These are phyloP conservation scores for Toxotes lorentzi DNA, from an alignment of 2,797 vertebrate species.

Conservation along the genomic window DNA sequence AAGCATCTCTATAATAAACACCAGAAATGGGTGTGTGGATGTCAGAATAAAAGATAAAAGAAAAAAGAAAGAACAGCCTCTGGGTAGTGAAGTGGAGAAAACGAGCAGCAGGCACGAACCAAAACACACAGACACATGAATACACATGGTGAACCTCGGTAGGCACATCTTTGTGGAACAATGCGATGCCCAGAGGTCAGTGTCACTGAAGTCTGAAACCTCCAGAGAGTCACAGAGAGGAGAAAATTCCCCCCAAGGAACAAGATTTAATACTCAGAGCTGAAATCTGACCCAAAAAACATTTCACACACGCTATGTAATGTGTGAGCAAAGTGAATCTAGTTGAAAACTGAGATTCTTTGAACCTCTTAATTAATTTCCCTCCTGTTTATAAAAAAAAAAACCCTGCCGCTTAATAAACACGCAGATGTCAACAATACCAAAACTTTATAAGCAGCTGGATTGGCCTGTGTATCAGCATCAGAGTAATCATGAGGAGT, in stretches of 20 bases:
- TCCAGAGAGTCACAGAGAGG: constrained; percentile 6
- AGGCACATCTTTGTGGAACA: constrained; percentile 16
- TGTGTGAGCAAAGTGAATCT: neutral
- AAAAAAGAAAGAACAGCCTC: constrained; percentile 9
- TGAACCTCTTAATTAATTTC: neutral
- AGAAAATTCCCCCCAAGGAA: neutral
- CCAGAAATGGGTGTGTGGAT: neutral
- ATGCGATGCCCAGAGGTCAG: neutral
- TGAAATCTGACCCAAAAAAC: constrained; percentile 3
- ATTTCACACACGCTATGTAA: neutral
- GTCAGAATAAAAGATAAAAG: constrained; percentile 11
- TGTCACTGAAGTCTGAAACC: constrained; percentile 9
- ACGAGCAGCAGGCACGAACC: neutral
- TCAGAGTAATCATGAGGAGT: too few species aligned
- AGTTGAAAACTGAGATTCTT: neutral
- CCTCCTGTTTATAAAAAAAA: neutral
- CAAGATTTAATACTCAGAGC: neutral
- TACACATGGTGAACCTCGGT: constrained; percentile 5
- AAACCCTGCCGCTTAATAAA: too few species aligned
- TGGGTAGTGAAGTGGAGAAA: constrained; percentile 15
- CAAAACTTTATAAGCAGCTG: too few species aligned
- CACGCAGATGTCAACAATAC: too few species aligned
- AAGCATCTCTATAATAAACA: neutral
- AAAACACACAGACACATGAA: neutral
- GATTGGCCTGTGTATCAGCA: too few species aligned